Base-by-base conservation (phyloP, 2,797 vertebrate genomes). In the Enteromius argenteus region DNA sequence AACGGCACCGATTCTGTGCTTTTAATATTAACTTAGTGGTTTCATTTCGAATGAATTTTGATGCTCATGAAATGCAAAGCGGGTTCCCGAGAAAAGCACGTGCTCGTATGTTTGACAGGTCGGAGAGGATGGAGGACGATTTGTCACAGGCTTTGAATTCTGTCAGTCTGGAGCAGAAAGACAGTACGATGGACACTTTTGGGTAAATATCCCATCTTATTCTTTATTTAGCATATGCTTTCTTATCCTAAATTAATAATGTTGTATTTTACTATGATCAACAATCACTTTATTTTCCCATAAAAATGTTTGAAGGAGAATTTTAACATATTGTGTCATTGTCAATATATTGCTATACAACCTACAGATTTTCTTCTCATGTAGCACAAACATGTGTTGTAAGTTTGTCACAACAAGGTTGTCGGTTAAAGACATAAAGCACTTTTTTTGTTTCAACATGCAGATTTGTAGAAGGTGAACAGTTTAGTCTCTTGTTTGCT, bases 41-140 rank as follows among this genome's bases (percentile, higher is more conserved):
- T 62, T 62, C 6, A 42, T 23, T 60, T 0, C 0, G 15, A 30
- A 64, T 44, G n/a, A 5, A 23, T 32, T 17, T 82, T 62, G 39
- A 35, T 42, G 3, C 39, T 9, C 19, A 37, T 30, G 37, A 58
- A 8, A 39, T 69, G 49, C 19, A 44, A 8, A 60, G 60, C 51
- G 44, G 74, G 46, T 39, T 44, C 1, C 19, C 15, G 8, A 72
- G 51, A 37, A 15, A 39, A 4, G 27, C 60, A 30, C 5, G 58
- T 69, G 21, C n/a, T 30, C 6, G 21, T 44, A 1, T 73, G 11
- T 49, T 53, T 84, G 90, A 90, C 86, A 88, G 85, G 53, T 85
- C 79, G 82, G 81, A 27, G 75, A 94, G 92, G 93, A 92, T 91
- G 83, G 89, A 68, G 1, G 91, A 93, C 80, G 89, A 90, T 67